These are phyloP conservation scores for Leptatherina wallacei DNA, from an alignment of 2,797 vertebrate genomes.

Conservation along the genomic window DNA sequence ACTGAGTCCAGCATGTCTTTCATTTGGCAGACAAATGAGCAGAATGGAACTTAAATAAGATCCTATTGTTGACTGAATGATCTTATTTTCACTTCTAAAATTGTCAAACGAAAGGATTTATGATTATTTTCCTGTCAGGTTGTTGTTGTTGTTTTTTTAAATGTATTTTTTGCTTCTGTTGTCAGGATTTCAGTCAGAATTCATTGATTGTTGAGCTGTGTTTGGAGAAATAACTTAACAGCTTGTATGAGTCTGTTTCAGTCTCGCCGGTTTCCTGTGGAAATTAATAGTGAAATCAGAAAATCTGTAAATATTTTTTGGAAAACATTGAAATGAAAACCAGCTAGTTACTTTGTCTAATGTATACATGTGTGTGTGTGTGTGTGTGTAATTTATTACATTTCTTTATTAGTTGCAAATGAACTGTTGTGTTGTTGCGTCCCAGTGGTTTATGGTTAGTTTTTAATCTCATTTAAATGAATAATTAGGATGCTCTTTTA, in stretches of 20 bases:
- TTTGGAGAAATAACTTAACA: slow-evolving; percentile 26
- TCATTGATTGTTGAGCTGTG: background rate
- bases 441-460: too few species aligned
- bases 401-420: too few species aligned
- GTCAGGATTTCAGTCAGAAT: background rate
- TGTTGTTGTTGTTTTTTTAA: background rate
- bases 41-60: slow-evolving; percentile 58
- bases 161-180: background rate
- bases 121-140: background rate
- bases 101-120: slow-evolving; percentile 4
- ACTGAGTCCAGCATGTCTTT: slow-evolving; percentile 47
- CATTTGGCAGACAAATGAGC: slow-evolving; percentile 43
- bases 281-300: background rate
- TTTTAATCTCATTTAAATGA: too few species aligned
- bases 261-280: too few species aligned
- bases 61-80: slow-evolving; percentile 48
- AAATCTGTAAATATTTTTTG: background rate
- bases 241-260: background rate
- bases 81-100: slow-evolving; percentile 31
- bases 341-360: background rate
- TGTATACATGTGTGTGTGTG: too few species aligned
- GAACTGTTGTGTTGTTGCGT: too few species aligned
- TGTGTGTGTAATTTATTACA: too few species aligned
- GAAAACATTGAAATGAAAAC: background rate
- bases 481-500: background rate